phyloP scores from a whole-genome alignment of 1,140 invertebrate genomes.

The Papilio aristodemus region DNA sequence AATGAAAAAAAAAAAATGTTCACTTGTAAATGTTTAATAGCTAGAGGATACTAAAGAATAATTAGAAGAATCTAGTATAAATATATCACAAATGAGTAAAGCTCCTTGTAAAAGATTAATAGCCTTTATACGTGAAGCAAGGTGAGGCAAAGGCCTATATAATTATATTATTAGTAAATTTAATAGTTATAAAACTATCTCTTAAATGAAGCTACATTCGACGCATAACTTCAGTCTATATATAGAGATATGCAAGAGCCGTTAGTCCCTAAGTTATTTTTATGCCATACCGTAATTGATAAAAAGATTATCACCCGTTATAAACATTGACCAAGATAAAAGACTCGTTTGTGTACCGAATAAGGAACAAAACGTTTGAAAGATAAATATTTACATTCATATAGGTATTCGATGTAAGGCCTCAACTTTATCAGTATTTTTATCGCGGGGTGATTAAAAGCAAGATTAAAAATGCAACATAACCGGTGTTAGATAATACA shows the following conservation, averaged over 20 bases:
- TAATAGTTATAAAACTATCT: background rate
- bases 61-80: too few species aligned
- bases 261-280: slow-evolving; percentile 13
- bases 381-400: slow-evolving; percentile 9
- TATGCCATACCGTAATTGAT: slow-evolving; percentile 16
- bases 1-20: too few species aligned
- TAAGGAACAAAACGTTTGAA: slow-evolving; percentile 7
- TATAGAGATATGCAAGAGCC: slow-evolving; percentile 9
- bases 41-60: too few species aligned
- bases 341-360: slow-evolving; percentile 6
- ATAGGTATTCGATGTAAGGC: background rate
- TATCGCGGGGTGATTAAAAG: background rate
- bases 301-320: slow-evolving; percentile 20
- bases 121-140: too few species aligned
- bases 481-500: background rate
- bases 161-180: too few species aligned
- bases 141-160: too few species aligned
- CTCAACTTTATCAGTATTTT: slow-evolving; percentile 4
- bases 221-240: background rate
- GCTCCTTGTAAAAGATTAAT: too few species aligned
- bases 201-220: background rate
- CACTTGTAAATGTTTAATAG: too few species aligned
- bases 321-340: slow-evolving; percentile 24
- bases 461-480: background rate
- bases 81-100: too few species aligned